These are phyloP conservation scores for Melanargia galathea DNA, from an alignment of 2,888 invertebrate genomes.

Conservation along the genomic window DNA sequence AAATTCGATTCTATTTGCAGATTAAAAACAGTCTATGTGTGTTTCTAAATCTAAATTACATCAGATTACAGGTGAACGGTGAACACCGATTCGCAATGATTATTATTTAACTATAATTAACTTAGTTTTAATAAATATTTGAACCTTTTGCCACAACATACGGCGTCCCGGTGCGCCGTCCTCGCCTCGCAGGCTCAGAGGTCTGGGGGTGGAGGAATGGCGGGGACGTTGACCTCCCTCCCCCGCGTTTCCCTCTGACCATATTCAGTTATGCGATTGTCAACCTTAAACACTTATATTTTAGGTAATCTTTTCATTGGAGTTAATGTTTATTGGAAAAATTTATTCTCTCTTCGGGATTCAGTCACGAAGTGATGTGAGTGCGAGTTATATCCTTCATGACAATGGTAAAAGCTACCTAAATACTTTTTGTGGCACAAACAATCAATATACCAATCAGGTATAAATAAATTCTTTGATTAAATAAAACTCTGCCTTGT, in stretches of 20 bases:
- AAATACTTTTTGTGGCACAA: constrained; percentile 4
- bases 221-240: constrained; percentile 67
- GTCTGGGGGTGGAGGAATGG: constrained; percentile 41
- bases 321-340: constrained; percentile 57
- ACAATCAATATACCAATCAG: not conserved
- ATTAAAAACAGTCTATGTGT: too few relatives aligned
- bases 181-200: constrained; percentile 37
- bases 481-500: too few relatives aligned
- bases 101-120: not conserved
- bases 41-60: too few relatives aligned
- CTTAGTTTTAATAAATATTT: constrained; percentile 39
- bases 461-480: too few relatives aligned
- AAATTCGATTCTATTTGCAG: too few relatives aligned
- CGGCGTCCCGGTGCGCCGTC: constrained; percentile 37
- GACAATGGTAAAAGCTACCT: constrained; percentile 39
- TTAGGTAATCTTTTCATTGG: constrained; percentile 52
- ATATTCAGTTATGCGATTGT: constrained; percentile 49
- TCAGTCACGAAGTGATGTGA: constrained; percentile 64
- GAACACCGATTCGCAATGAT: not conserved
- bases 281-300: constrained; percentile 61
- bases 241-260: constrained; percentile 50
- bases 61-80: too few relatives aligned
- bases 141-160: constrained; percentile 41
- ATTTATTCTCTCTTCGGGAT: constrained; percentile 65
- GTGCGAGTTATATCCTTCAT: constrained; percentile 60